Evolutionary conservation across 2,797 vertebrate species (phyloP).

Genomic region (Aplochiton taeniatus): DNA sequence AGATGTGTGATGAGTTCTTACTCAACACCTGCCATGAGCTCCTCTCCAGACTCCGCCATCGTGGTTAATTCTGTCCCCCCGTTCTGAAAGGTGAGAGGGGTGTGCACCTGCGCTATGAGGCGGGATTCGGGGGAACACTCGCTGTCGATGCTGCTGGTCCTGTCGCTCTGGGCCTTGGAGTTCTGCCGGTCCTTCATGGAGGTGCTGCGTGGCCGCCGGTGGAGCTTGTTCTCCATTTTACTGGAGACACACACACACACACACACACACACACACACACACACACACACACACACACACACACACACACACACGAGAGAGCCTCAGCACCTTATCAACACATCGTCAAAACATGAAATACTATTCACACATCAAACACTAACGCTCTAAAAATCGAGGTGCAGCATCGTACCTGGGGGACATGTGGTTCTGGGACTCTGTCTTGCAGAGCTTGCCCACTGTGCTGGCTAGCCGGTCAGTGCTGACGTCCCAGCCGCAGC

Average conservation of each 20-base stretch:
- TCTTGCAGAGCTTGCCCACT: conserved; percentile 80
- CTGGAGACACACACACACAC: conserved; percentile 44
- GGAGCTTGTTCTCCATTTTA: conserved; percentile 73
- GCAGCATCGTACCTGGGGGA: conserved; percentile 76
- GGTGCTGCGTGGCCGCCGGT: conserved; percentile 76
- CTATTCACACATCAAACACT: no score
- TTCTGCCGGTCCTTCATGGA: conserved; percentile 83
- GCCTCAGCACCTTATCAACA: no score
- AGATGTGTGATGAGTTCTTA: conserved; percentile 1
- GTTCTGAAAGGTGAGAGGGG: not conserved
- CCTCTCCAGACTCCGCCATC: no score
- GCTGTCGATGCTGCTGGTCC: conserved; percentile 78
- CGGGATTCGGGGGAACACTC: conserved; percentile 76
- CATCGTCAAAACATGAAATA: no score
- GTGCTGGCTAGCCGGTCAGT: conserved; percentile 73
- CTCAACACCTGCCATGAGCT: not conserved
- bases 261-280: no score
- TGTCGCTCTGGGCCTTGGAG: conserved; percentile 77
- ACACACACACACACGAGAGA: not conserved
- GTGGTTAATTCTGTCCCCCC: no score
- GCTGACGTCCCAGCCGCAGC: conserved; percentile 73
- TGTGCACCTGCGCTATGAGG: conserved; percentile 69
- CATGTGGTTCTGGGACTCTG: conserved; percentile 84
- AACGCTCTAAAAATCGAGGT: not conserved
- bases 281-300: not conserved